A percentile compares a stretch with the other conserved stretches of the same genome.
Conservation (phyloP, 2,113 vertebrate genomes). For the Tenebrosternarchus preto region DNA sequence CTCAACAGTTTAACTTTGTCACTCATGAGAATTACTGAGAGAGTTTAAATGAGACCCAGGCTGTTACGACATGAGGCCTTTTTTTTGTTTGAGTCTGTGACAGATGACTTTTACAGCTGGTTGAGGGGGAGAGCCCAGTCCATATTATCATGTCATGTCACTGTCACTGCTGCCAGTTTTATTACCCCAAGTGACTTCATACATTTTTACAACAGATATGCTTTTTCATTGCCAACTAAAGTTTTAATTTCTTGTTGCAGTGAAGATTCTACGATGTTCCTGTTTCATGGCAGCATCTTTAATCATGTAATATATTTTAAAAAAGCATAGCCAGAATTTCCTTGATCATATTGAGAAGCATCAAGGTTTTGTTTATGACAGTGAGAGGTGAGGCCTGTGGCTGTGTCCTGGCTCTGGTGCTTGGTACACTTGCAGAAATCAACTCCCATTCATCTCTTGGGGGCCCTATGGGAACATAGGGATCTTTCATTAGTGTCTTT, state of each 20-base stretch:
- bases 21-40: neutral
- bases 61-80: neutral
- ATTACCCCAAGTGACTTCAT: neutral
- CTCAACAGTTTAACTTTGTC: neutral
- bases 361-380: neutral
- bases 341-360: neutral
- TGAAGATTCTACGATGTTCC: neutral
- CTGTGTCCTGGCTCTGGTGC: neutral
- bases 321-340: neutral
- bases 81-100: neutral
- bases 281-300: too few species aligned
- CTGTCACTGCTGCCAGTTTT: constrained; percentile 2
- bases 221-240: neutral
- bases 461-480: neutral
- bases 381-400: neutral
- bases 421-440: neutral
- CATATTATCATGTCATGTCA: constrained; percentile 16
- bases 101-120: neutral
- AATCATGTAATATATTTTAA: neutral
- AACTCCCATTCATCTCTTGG: neutral
- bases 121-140: neutral
- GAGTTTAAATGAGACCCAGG: neutral
- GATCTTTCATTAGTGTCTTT: neutral
- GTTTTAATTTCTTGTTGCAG: too few species aligned
- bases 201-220: neutral